Base-by-base conservation (phyloP, 2,113 vertebrate species). In the Paralichthys olivaceus region DNA sequence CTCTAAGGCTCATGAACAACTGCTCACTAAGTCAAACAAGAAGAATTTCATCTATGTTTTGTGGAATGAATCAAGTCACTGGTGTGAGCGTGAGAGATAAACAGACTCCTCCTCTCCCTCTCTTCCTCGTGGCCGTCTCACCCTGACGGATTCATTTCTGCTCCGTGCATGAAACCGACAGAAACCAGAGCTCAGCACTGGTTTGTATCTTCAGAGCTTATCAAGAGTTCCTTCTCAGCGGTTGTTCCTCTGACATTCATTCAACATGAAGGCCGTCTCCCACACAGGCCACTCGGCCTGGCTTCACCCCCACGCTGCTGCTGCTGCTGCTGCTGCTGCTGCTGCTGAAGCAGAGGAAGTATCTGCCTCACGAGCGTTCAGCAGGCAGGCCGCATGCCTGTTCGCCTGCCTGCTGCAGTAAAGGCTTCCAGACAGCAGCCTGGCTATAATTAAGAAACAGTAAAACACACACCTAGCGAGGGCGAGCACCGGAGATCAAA, bases 391-490 rank as follows among this genome's bases (percentile, higher is more conserved):
- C 73, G 72, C 51, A 32, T 56, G 37, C 37, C 45, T 47, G 45
- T 64, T 34, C 32, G 32, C 32, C 32, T 71, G 75, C 61, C 71
- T 62, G 67, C 67, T 84, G 80, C 84, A 63, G 82, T 87, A 87
- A 94, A 92, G 85, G 64, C 73, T 91, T 90, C 83, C 90, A 93
- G 83, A 92, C 91, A 83, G 83, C 83, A 84, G 77, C 72, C 84
- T 83, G 86, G 80, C 90, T 92, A 73, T 93, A 93, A 95, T 93
- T 92, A 93, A 83, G 86, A 87, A 34, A 66, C 90, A 89, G 90
- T 89, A 89, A 94, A 94, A 92, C 75, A 84, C 78, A 91, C 89
- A 92, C 87, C 90, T 88, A 90, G 80, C 7, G 28, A 71, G 77
- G 70, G 79, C 79, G 49, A 34, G 43, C 49, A 81, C 84, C 90